These are phyloP conservation scores for Leptinotarsa defecta DNA, from an alignment of 1,140 invertebrate species.

Conservation along the genomic window DNA sequence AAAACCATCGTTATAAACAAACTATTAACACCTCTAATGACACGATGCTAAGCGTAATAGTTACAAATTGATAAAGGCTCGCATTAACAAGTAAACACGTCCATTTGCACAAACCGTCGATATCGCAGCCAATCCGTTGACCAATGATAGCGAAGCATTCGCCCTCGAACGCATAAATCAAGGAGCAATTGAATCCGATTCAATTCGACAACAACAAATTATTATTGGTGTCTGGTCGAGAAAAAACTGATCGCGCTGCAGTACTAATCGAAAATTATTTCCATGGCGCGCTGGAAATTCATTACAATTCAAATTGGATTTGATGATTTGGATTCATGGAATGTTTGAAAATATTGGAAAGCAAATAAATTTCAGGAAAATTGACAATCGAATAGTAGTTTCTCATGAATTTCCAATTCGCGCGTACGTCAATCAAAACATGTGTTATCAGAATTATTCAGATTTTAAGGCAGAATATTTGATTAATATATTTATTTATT, in stretches of 20 bases:
- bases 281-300: not conserved
- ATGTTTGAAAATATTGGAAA: not conserved
- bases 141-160: slow-evolving; percentile 25
- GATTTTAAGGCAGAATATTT: too few relatives aligned
- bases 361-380: not conserved
- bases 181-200: slow-evolving; percentile 33
- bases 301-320: slow-evolving; percentile 13
- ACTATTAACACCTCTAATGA: slow-evolving; percentile 28
- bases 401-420: not conserved
- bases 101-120: slow-evolving; percentile 22
- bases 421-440: not conserved
- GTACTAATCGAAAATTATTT: slow-evolving; percentile 9
- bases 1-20: slow-evolving; percentile 9
- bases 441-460: too few relatives aligned
- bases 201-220: slow-evolving; percentile 34
- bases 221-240: slow-evolving; percentile 20
- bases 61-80: slow-evolving; percentile 34
- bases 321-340: slow-evolving; percentile 9
- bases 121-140: slow-evolving; percentile 23
- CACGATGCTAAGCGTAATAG: slow-evolving; percentile 26
- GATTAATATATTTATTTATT: too few relatives aligned
- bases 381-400: not conserved
- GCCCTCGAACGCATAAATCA: slow-evolving; percentile 23
- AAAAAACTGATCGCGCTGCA: not conserved
- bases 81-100: slow-evolving; percentile 30